These are phyloP conservation scores for Parazoanthus atlanticus DNA, from an alignment of 92 coral and sea anemone genomes.

Conservation along the genomic window DNA sequence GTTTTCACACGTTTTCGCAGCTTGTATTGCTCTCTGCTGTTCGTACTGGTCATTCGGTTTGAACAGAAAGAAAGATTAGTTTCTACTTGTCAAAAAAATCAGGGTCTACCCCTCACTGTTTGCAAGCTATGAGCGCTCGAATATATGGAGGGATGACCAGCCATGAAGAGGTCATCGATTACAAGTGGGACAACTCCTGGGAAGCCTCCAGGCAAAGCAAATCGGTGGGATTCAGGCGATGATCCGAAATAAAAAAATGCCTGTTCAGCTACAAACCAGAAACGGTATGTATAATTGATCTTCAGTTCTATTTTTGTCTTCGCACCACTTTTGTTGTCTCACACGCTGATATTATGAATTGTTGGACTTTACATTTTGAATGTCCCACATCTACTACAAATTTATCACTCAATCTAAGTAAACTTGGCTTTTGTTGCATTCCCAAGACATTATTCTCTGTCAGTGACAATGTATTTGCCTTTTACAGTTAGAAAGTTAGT, in stretches of 20 bases:
- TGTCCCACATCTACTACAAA: too few species aligned
- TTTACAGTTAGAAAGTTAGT: too few species aligned
- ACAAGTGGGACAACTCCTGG: conserved; percentile 21
- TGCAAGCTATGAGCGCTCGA: neutral
- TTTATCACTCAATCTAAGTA: too few species aligned
- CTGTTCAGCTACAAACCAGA: conserved; percentile 22
- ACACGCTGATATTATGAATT: neutral
- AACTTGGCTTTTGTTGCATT: too few species aligned
- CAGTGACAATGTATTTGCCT: too few species aligned
- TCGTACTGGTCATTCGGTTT: conserved; percentile 9
- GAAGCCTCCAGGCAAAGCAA: conserved; percentile 3
- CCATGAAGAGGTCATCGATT: conserved; percentile 28
- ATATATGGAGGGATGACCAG: conserved; percentile 15
- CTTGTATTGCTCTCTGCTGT: conserved; percentile 9
- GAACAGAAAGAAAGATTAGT: neutral
- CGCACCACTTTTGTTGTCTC: conserved; percentile 7
- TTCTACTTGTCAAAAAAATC: neutral
- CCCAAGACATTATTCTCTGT: too few species aligned
- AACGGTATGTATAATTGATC: conserved; percentile 1
- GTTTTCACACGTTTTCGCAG: conserved; percentile 26
- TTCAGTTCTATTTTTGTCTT: conserved; percentile 8
- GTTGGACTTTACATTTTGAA: neutral
- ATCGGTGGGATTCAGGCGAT: conserved; percentile 27
- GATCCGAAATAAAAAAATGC: conserved; percentile 5
- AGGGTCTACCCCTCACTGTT: conserved; percentile 28